These are phyloP conservation scores for Fragum fragum DNA, from an alignment of 2,888 invertebrate species.

Conservation along the genomic window DNA sequence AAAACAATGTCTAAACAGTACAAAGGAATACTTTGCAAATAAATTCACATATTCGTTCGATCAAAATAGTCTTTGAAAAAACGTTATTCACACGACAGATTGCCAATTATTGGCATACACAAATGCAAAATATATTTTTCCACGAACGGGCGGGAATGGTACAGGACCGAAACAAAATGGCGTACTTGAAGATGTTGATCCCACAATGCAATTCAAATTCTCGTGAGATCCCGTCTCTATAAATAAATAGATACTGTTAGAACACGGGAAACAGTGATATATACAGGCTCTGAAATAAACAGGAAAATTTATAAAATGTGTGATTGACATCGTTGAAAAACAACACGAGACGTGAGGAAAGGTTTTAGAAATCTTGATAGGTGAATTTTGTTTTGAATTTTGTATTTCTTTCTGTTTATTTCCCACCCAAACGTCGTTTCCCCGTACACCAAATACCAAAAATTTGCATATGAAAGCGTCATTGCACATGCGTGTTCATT, in stretches of 20 bases:
- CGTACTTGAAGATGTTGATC: conserved; percentile 70
- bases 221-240: conserved; percentile 57
- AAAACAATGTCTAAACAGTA: not conserved
- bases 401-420: not conserved
- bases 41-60: not conserved
- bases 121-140: not conserved
- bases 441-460: conserved; percentile 53
- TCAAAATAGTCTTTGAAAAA: not conserved
- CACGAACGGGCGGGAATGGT: conserved; percentile 76
- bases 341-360: not conserved
- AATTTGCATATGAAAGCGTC: conserved; percentile 76
- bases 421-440: conserved; percentile 41
- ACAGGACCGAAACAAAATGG: conserved; percentile 76
- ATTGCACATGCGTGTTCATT: conserved; percentile 78
- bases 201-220: conserved; percentile 65
- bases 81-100: not conserved
- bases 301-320: not conserved
- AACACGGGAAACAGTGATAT: not conserved
- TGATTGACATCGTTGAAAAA: not conserved
- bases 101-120: not conserved
- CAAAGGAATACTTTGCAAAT: not conserved
- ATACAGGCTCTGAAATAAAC: no score
- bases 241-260: conserved; percentile 26
- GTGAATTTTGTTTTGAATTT: not conserved
- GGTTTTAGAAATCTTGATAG: no score